Conservation (phyloP, 2,888 invertebrate species). For the Latheticus oryzae region DNA sequence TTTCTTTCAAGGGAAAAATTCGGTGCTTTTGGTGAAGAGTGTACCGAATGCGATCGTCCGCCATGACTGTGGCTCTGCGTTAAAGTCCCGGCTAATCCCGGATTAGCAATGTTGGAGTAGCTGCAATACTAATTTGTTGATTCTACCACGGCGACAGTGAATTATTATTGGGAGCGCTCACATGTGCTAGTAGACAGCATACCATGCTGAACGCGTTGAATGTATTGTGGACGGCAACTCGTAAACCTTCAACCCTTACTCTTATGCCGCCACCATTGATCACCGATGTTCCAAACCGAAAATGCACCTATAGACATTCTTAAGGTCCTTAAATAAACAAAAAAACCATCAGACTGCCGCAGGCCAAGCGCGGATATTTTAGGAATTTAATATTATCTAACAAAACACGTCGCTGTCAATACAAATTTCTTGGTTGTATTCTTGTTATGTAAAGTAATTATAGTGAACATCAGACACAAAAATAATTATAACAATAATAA, state of each 20-base stretch:
- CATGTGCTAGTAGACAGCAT: slow-evolving; percentile 50
- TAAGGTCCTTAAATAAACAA: slow-evolving; percentile 40
- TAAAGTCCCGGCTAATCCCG: slow-evolving; percentile 64
- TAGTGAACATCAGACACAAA: background rate
- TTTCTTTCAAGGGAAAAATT: too few species aligned
- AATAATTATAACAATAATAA: too few species aligned
- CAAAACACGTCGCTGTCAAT: slow-evolving; percentile 51
- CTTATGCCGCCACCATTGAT: slow-evolving; percentile 32
- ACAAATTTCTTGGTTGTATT: slow-evolving; percentile 48
- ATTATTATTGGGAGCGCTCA: slow-evolving; percentile 61
- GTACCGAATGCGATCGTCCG: slow-evolving; percentile 51
- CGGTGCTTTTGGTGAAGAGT: slow-evolving; percentile 27
- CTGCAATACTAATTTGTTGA: slow-evolving; percentile 67
- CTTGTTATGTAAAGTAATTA: slow-evolving; percentile 30
- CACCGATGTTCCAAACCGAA: slow-evolving; percentile 38
- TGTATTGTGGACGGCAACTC: slow-evolving; percentile 39
- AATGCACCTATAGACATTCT: slow-evolving; percentile 50
- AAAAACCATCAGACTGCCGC: slow-evolving; percentile 32
- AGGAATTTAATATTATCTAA: slow-evolving; percentile 55
- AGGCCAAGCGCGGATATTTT: slow-evolving; percentile 49
- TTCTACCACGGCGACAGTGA: slow-evolving; percentile 66
- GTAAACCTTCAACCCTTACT: slow-evolving; percentile 37
- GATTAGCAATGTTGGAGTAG: slow-evolving; percentile 66
- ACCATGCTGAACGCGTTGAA: slow-evolving; percentile 41
- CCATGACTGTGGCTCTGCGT: slow-evolving; percentile 62